Conservation (phyloP, 2,888 invertebrate genomes). For the Uloborus plumipes region DNA sequence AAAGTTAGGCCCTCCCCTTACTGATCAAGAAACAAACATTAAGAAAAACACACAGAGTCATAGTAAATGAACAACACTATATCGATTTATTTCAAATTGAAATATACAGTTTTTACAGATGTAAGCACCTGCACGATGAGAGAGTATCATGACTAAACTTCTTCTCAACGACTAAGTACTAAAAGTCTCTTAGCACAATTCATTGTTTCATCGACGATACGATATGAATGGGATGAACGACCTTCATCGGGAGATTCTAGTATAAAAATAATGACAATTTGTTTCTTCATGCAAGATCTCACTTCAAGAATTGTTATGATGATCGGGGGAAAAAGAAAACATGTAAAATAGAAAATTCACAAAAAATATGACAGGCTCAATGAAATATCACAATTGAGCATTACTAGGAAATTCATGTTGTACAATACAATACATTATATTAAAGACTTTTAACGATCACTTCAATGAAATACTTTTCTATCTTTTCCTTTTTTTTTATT, state of each 20-base stretch:
- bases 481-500: too few species aligned
- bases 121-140: conserved; percentile 53
- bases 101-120: conserved; percentile 57
- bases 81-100: conserved; percentile 47
- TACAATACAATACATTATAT: conserved; percentile 37
- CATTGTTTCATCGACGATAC: background rate
- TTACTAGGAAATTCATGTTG: conserved; percentile 47
- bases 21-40: too few species aligned
- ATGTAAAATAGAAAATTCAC: conserved; percentile 23
- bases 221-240: too few species aligned
- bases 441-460: background rate
- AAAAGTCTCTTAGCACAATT: conserved; percentile 11
- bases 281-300: conserved; percentile 17
- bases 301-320: conserved; percentile 12
- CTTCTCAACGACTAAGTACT: conserved; percentile 25
- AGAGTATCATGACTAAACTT: conserved; percentile 40
- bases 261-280: conserved; percentile 53
- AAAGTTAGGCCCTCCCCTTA: too few species aligned
- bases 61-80: conserved; percentile 25
- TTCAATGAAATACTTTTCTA: background rate
- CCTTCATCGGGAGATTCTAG: conserved; percentile 44
- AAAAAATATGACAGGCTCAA: conserved; percentile 37
- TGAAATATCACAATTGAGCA: conserved; percentile 58
- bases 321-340: conserved; percentile 9
- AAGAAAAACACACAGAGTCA: too few species aligned